Base-by-base conservation (phyloP, 92 coral and sea anemone genomes). In the Epizoanthus ramosus region DNA sequence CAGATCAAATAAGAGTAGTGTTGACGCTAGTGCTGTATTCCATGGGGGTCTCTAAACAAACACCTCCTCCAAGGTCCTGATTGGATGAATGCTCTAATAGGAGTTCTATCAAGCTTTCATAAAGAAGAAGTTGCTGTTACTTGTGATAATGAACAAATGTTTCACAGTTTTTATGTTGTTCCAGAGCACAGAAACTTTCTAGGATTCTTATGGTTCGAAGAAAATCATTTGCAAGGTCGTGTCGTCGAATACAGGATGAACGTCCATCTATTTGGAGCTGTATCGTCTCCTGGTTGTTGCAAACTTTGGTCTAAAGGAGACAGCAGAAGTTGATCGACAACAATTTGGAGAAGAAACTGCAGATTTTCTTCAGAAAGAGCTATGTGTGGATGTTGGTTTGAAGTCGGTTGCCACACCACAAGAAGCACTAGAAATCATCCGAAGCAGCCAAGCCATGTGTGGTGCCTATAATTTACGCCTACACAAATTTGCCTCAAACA, bases 1-100 rank as follows among this genome's bases (percentile, higher is more conserved):
- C 80, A 6, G 87, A 85, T 43, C 92, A 89, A 35, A 75, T 85
- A 25, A 7, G 85, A 47, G 72, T 85, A 7, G 89, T 24, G 80
- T 87, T 37, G 92, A 85, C 43, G 85, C 89, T 63, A 89, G 92
- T 68, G 86, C 89, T 50, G 75, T 84, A 25, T 90, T 79, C 73
- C 63, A 90, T 4, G 58, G 58, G 84, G 39, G 14, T 79, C 84
- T 10, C 59, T 80, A 25, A 80, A 80, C 74, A 61, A 80, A 17
- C 74, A 80, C 84, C 53, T 80, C 33, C 84, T 80, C 5, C 84
- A 80, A 65, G 74, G 84, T 9, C 74, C 71, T 10, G 58, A 31
- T 69, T 80, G 54, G 74, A 59, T 80, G 31, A 28, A 28, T 28
- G 31, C 31, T 28, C 31, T 24, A 80, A 80, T 69, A 5, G 35